phyloP scores from a whole-genome alignment of 2,888 invertebrate genomes.

The Chesias legatella region DNA sequence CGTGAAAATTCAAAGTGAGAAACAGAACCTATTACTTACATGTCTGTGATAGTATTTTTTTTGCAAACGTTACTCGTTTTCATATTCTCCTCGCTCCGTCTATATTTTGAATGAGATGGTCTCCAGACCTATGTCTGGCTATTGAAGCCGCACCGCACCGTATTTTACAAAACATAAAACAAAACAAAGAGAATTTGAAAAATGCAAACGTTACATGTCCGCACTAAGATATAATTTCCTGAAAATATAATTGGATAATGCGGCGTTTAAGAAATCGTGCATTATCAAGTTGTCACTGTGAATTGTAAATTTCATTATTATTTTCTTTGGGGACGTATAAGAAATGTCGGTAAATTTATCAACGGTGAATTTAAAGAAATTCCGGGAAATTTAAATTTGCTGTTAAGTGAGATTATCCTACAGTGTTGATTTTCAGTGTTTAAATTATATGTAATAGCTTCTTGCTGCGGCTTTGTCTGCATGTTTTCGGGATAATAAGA shows the following conservation, averaged over 20 bases:
- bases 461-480: too few relatives aligned
- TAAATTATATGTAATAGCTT: too few relatives aligned
- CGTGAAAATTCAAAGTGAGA: too few relatives aligned
- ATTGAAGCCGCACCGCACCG: conserved; percentile 48
- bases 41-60: conserved; percentile 34
- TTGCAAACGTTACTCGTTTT: conserved; percentile 60
- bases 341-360: conserved; percentile 26
- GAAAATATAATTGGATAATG: conserved; percentile 13
- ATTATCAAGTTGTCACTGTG: conserved; percentile 17
- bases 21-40: too few relatives aligned
- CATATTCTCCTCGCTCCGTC: conserved; percentile 59
- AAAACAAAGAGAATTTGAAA: conserved; percentile 16
- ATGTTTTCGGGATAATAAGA: too few relatives aligned
- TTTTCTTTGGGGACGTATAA: conserved; percentile 17
- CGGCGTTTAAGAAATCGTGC: conserved; percentile 12
- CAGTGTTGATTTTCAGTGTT: conserved; percentile 2
- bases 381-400: conserved; percentile 17
- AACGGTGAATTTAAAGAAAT: conserved; percentile 21
- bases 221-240: conserved; percentile 7
- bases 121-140: conserved; percentile 57
- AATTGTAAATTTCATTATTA: conserved; percentile 21
- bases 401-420: not conserved
- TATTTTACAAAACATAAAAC: conserved; percentile 35
- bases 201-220: conserved; percentile 11
- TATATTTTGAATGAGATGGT: conserved; percentile 68